phyloP scores from a whole-genome alignment of 1,140 invertebrate species.

The Lepidurus packardi region DNA sequence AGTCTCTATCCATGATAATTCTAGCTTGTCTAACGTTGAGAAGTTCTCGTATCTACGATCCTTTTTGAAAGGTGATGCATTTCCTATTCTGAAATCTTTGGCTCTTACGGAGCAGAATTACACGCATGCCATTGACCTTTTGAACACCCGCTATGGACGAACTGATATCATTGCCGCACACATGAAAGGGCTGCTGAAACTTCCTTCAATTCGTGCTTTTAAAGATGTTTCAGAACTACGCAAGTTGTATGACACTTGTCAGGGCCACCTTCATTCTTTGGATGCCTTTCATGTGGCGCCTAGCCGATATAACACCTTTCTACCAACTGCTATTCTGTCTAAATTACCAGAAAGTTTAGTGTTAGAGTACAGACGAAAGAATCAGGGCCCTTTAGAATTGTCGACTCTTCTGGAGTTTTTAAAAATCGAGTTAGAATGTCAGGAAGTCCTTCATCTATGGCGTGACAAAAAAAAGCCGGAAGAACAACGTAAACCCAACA shows the following conservation, averaged over 20 bases:
- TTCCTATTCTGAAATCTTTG: neutral
- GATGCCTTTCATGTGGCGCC: neutral
- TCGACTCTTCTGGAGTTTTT: neutral
- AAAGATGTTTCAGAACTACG: too few relatives aligned
- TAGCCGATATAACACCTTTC: neutral
- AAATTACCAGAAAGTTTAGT: neutral
- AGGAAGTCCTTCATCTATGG: neutral
- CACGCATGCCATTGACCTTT: neutral
- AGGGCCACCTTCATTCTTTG: neutral
- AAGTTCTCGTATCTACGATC: neutral
- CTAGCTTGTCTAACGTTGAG: neutral
- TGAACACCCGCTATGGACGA: neutral
- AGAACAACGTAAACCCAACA: neutral
- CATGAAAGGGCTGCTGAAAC: slow-evolving; percentile 5
- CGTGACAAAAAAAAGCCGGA: neutral
- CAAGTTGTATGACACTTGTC: neutral
- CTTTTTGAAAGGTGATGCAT: neutral
- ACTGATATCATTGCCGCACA: neutral
- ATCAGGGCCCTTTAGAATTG: neutral
- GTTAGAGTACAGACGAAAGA: neutral
- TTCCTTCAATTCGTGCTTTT: too few relatives aligned
- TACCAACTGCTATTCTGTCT: neutral
- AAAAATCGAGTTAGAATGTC: neutral
- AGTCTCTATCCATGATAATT: neutral
- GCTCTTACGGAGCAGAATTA: neutral